phyloP scores from a whole-genome alignment of 2,888 invertebrate genomes.

The Synanthedon formicaeformis region DNA sequence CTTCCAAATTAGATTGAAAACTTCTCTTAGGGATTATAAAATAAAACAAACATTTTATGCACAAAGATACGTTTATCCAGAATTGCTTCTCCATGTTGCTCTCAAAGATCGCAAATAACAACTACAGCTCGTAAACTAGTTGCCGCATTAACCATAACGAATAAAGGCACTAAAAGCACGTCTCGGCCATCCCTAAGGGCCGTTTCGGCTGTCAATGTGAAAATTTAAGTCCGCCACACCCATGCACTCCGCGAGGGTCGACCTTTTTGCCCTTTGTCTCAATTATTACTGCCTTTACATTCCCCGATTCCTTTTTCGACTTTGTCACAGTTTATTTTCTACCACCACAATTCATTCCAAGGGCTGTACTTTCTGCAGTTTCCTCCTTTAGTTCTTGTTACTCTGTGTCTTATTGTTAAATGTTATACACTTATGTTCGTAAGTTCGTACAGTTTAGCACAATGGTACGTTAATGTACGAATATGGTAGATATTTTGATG shows the following conservation, averaged over 20 bases:
- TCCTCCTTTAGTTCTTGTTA: background rate
- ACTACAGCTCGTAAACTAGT: slow-evolving; percentile 60
- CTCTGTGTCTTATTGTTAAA: background rate
- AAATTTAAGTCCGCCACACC: slow-evolving; percentile 68
- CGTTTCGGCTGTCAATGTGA: slow-evolving; percentile 69
- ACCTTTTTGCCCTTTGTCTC: slow-evolving; percentile 63
- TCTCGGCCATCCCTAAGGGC: slow-evolving; percentile 58
- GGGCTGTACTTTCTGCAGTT: background rate
- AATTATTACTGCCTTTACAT: slow-evolving; percentile 45
- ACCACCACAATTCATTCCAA: background rate
- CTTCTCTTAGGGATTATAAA: too few species aligned
- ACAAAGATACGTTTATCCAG: slow-evolving; percentile 9
- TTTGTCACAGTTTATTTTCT: slow-evolving; percentile 8
- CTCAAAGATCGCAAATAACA: slow-evolving; percentile 53
- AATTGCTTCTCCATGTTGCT: slow-evolving; percentile 7
- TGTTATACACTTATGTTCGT: too few species aligned
- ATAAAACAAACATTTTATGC: too few species aligned
- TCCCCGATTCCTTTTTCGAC: slow-evolving; percentile 25
- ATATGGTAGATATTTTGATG: background rate
- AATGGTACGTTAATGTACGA: background rate
- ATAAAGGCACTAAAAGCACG: slow-evolving; percentile 69
- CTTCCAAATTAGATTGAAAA: too few species aligned
- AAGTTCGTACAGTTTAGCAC: background rate
- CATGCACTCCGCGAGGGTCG: slow-evolving; percentile 65
- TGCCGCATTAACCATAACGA: slow-evolving; percentile 67